Conservation (phyloP, 2,797 vertebrate species). For the Dendrocincla fuliginosa region DNA sequence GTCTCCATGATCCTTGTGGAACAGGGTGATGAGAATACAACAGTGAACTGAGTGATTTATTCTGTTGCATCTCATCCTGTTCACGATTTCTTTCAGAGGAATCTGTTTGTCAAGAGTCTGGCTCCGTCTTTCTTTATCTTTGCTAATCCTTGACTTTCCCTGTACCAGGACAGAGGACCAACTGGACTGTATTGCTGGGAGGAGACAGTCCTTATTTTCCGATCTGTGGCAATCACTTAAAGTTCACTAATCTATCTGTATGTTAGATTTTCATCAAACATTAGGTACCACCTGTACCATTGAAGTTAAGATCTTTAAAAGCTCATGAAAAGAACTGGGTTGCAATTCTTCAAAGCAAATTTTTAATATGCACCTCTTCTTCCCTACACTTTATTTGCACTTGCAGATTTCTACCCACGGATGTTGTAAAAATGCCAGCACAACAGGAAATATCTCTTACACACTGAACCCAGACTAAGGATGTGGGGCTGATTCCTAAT, state of each 20-base stretch:
- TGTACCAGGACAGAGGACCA: not conserved
- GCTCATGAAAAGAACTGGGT: not conserved
- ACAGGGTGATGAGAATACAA: not conserved
- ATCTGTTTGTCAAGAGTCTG: not conserved
- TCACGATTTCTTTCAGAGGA: not conserved
- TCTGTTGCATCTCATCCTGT: not conserved
- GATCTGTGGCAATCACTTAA: not conserved
- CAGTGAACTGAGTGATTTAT: not conserved
- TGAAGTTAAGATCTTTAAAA: not conserved
- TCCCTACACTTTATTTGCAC: not conserved
- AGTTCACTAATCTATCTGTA: not conserved
- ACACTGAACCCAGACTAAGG: not conserved
- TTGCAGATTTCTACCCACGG: not conserved
- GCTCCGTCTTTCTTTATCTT: not conserved
- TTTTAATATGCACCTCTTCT: not conserved
- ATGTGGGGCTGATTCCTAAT: not conserved
- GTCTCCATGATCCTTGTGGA: not conserved
- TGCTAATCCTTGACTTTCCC: not conserved
- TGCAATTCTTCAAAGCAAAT: not conserved
- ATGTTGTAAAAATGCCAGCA: not conserved
- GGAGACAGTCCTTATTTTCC: not conserved
- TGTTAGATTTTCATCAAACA: not conserved
- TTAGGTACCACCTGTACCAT: not conserved
- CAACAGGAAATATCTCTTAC: not conserved
- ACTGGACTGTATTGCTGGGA: not conserved